These are phyloP conservation scores for Trachythela sp. DNA, from an alignment of 64 coral and sea anemone species.

Conservation along the genomic window DNA sequence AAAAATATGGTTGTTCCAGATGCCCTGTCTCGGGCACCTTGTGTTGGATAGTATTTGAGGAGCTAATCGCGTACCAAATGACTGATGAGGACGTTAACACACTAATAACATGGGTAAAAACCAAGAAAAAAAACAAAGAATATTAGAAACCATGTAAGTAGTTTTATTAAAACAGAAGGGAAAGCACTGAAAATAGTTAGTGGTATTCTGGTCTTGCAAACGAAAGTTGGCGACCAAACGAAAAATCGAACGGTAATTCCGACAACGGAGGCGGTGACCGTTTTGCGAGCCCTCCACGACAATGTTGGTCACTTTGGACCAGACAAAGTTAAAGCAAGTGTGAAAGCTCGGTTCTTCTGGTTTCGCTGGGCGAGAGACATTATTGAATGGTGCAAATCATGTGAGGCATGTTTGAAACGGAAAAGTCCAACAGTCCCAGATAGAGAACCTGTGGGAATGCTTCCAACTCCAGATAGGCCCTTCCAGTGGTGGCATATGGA, in stretches of 20 bases:
- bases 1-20: neutral
- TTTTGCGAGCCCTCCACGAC: no score
- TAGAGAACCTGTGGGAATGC: neutral
- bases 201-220: constrained; percentile 36
- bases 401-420: no score
- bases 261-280: no score
- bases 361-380: no score
- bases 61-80: neutral
- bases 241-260: no score
- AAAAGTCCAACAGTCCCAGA: no score
- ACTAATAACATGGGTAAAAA: constrained; percentile 24
- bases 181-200: constrained; percentile 15
- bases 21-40: constrained; percentile 20
- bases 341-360: no score
- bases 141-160: constrained; percentile 25
- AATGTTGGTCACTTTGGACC: no score
- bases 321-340: no score
- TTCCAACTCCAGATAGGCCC: constrained; percentile 13
- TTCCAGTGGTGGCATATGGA: constrained; percentile 23
- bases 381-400: no score
- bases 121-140: neutral
- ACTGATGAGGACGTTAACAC: constrained; percentile 1
- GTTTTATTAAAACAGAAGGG: constrained; percentile 11
- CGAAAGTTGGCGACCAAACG: constrained; percentile 34
- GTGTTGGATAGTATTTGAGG: neutral